These are phyloP conservation scores for Dryobota labecula DNA, from an alignment of 2,888 invertebrate species.

Conservation along the genomic window DNA sequence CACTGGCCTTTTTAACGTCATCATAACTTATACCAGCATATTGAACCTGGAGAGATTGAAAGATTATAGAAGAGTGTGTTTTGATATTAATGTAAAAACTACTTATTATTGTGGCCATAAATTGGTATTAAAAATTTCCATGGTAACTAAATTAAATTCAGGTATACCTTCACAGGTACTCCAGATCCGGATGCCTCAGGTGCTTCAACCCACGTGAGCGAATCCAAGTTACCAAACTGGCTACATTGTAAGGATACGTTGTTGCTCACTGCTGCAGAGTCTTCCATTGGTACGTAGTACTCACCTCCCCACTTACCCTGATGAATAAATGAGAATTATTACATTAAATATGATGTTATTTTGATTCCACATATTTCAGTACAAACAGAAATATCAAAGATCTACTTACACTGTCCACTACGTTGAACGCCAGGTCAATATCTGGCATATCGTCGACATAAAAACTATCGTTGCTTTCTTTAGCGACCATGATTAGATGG, in stretches of 20 bases:
- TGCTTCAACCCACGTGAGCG: conserved; percentile 52
- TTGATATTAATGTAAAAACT: not conserved
- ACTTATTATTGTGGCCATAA: not conserved
- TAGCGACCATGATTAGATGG: conserved; percentile 56
- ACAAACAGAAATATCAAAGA: not conserved
- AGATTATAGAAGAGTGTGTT: not conserved
- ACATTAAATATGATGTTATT: too few relatives aligned
- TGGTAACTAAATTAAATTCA: not conserved
- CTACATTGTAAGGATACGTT: conserved; percentile 61
- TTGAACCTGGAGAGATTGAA: conserved; percentile 68
- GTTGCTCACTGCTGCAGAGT: conserved; percentile 41
- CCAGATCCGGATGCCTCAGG: conserved; percentile 52
- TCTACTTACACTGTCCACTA: conserved; percentile 62
- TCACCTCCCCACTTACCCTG: conserved; percentile 71
- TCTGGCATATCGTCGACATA: conserved; percentile 43
- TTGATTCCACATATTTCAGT: too few relatives aligned
- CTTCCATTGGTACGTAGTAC: conserved; percentile 63
- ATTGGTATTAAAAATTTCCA: not conserved
- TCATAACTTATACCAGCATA: conserved; percentile 72
- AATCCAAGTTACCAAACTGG: conserved; percentile 47
- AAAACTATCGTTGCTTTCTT: conserved; percentile 40
- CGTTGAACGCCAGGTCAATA: conserved; percentile 59
- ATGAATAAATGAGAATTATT: conserved; percentile 6
- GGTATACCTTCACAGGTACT: conserved; percentile 71
- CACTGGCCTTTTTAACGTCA: conserved; percentile 69